These are phyloP conservation scores for Cromileptes altivelis DNA, from an alignment of 2,113 vertebrate genomes.

Conservation along the genomic window DNA sequence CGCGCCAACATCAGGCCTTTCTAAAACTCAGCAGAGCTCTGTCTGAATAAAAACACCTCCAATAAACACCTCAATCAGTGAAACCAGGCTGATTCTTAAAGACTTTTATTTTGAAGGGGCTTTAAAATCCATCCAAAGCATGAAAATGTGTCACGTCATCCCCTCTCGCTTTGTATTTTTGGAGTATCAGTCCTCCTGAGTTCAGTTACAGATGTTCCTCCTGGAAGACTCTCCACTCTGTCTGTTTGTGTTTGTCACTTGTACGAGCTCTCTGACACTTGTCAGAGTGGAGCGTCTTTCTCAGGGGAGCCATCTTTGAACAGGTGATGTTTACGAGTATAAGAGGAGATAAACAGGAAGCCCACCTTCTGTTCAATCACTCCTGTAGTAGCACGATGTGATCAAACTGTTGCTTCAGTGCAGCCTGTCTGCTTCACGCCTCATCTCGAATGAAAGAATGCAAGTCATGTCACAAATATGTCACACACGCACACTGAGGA, in stretches of 20 bases:
- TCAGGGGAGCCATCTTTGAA: slow-evolving; percentile 49
- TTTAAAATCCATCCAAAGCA: not conserved
- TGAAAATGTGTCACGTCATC: not conserved
- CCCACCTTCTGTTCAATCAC: slow-evolving; percentile 25
- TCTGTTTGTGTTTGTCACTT: slow-evolving; percentile 5
- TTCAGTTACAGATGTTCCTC: slow-evolving; percentile 17
- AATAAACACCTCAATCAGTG: not conserved
- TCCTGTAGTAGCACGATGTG: not conserved
- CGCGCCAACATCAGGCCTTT: not conserved
- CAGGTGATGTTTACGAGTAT: slow-evolving; percentile 45
- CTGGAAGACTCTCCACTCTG: not conserved
- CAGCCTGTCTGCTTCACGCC: slow-evolving; percentile 12
- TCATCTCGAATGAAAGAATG: not conserved
- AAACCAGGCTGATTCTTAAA: not conserved
- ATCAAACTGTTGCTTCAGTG: slow-evolving; percentile 16
- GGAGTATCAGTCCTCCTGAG: not conserved
- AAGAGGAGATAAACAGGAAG: slow-evolving; percentile 45
- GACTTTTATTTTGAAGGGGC: not conserved
- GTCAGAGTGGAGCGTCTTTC: slow-evolving; percentile 25
- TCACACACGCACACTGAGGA: not conserved
- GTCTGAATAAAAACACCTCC: not conserved
- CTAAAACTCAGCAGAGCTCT: not conserved
- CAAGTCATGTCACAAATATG: not conserved
- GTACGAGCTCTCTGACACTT: not conserved
- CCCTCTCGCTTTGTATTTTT: too few species aligned